Evolutionary conservation across 2,113 vertebrate species (phyloP), one percentile per base, ranked within the genome.

Genomic region (Istiophorus platypterus): DNA sequence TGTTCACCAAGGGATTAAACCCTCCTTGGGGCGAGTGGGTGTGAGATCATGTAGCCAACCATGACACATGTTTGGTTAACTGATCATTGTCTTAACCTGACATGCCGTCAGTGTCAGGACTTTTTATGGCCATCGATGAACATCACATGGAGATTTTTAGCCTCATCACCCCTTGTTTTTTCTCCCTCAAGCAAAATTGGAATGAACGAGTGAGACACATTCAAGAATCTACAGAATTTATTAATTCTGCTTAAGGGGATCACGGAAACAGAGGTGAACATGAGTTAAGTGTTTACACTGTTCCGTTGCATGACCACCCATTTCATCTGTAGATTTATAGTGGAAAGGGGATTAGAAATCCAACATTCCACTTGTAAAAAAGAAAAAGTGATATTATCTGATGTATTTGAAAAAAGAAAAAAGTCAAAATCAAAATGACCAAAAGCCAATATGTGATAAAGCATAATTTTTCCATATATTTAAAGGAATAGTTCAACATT

Each of bases 41-140:
- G 94, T 90, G 90, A 1, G 29, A 49, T 34, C 27, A 17, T 34
- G 52, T 76, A 76, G 82, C 89, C 92, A 92, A 91, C 84, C 82
- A 41, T 68, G 29, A 76, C 20, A 72, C 78, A 72, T 1, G 64
- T 74, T 39, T 58, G 12, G 22, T 84, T 70, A 79, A 77, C 84
- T 15, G 49, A 67, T 75, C 75, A 72, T 64, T 51, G 85, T 75
- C 63, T 67, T n/a, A 37, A 42, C 58, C 22, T 73, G 12, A 9
- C n/a, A n/a, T 22, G 31, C 42, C 20, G 13, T 49, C 39, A 18
- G 42, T 17, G 61, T 58, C 52, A 0, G 29, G 54, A 39, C 56
- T 1, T 61, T 61, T 37, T 10, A 11, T 24, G 29, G 31, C 34
- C 37, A 52, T 26, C 76, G n/a, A 17, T 15, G n/a, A 15, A 9